A percentile compares a stretch with the other conserved stretches of the same genome.
These are phyloP conservation scores for Peromyscus melanophrys DNA, from an alignment of 2,797 vertebrate genomes.

Conservation along the genomic window DNA sequence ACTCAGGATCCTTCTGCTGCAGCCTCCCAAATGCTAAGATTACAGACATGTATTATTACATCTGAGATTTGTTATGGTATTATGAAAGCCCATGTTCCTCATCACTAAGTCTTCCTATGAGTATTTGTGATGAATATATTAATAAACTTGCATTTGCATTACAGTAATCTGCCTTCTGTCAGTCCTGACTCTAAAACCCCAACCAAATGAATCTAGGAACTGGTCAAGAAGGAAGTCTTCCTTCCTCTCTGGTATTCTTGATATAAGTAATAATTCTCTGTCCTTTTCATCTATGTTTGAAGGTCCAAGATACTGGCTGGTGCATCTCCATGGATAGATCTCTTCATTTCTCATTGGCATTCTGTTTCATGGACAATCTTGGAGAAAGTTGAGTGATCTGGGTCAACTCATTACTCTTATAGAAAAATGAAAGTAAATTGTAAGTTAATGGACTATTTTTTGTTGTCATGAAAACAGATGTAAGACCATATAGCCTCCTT, in stretches of 20 bases:
- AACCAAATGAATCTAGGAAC: neutral
- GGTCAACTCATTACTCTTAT: neutral
- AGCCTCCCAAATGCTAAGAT: neutral
- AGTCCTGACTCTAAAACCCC: neutral
- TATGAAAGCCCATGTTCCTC: neutral
- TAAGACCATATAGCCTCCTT: neutral
- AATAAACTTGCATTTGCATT: neutral
- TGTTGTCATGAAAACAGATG: neutral
- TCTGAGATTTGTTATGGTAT: neutral
- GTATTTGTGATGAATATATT: neutral
- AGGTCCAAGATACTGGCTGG: neutral
- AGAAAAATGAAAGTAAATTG: slow-evolving; percentile 8
- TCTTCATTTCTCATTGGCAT: neutral
- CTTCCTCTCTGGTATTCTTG: neutral
- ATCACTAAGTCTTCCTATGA: too few species aligned
- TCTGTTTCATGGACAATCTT: neutral
- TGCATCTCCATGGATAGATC: neutral
- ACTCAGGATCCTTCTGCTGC: neutral
- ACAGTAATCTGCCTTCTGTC: neutral
- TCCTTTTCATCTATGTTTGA: slow-evolving; percentile 17
- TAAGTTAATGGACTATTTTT: slow-evolving; percentile 1
- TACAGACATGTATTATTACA: neutral
- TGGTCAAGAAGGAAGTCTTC: neutral
- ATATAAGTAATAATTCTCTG: neutral
- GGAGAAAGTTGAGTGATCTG: neutral